These are phyloP conservation scores for Liopterus haemorrhoidalis DNA, from an alignment of 2,888 invertebrate genomes.

Conservation along the genomic window DNA sequence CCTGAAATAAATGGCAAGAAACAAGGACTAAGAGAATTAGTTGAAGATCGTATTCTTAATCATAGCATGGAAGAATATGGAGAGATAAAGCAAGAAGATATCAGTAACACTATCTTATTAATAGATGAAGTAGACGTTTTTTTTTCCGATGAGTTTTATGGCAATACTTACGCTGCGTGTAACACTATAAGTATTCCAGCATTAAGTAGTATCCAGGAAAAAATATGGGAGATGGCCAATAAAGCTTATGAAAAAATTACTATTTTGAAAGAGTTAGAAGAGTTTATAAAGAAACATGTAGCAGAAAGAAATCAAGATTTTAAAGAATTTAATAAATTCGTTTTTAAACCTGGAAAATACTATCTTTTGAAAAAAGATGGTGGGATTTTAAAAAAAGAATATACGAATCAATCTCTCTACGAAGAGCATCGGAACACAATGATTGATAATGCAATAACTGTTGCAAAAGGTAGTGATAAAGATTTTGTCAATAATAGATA, in stretches of 20 bases:
- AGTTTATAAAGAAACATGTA: conserved; percentile 1
- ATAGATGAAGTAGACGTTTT: conserved; percentile 11
- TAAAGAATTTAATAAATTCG: too few species aligned
- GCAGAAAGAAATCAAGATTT: too few species aligned
- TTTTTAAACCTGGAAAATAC: too few species aligned
- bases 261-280: conserved; percentile 1
- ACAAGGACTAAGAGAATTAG: conserved; percentile 2
- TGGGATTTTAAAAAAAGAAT: too few species aligned
- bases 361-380: too few species aligned
- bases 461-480: conserved; percentile 1
- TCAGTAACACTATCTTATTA: not conserved
- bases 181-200: not conserved
- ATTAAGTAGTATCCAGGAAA: conserved; percentile 1
- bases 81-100: not conserved
- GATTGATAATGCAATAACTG: conserved; percentile 1
- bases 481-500: not conserved
- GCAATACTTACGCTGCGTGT: conserved; percentile 1
- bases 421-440: too few species aligned
- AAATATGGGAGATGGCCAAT: conserved; percentile 7
- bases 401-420: too few species aligned
- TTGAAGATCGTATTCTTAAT: not conserved
- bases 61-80: not conserved
- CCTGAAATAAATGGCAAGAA: conserved; percentile 1
- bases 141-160: conserved; percentile 4
- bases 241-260: not conserved